A percentile compares a stretch with the other conserved stretches of the same genome.
phyloP scores from a whole-genome alignment of 2,888 invertebrate species.

The Archips crataeganus region DNA sequence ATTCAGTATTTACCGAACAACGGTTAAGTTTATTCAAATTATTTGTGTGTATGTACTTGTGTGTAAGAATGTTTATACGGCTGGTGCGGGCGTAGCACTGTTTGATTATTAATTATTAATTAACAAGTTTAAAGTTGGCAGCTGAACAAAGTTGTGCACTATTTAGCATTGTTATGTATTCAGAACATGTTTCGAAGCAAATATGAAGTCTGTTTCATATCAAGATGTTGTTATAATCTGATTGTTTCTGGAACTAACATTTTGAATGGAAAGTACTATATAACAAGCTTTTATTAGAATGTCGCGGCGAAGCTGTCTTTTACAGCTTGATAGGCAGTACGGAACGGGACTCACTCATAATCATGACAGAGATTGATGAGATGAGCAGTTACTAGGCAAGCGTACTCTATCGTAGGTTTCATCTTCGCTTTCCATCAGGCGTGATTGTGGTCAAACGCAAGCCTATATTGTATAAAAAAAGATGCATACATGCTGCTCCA shows the following conservation, averaged over 20 bases:
- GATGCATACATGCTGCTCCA: no score
- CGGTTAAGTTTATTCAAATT: slow-evolving; percentile 37
- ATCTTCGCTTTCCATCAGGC: no score
- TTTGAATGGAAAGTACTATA: not conserved
- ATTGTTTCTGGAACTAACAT: not conserved
- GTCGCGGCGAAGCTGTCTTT: no score
- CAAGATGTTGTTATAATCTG: not conserved
- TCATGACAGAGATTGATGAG: no score
- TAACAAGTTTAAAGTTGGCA: slow-evolving; percentile 16
- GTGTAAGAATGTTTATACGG: slow-evolving; percentile 22
- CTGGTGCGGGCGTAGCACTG: slow-evolving; percentile 11
- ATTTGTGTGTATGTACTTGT: slow-evolving; percentile 19
- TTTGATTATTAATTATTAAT: not conserved
- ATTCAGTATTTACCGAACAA: slow-evolving; percentile 28
- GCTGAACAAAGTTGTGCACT: slow-evolving; percentile 14
- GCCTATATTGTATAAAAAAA: no score
- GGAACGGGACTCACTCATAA: no score
- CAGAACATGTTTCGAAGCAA: slow-evolving; percentile 19
- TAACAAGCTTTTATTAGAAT: no score
- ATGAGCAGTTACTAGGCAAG: no score
- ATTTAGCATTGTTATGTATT: slow-evolving; percentile 15
- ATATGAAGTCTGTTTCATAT: not conserved
- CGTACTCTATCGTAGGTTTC: no score
- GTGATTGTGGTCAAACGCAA: no score
- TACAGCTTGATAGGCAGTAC: no score